phyloP scores from a whole-genome alignment of 2,113 vertebrate genomes.

The Trichechus manatus region DNA sequence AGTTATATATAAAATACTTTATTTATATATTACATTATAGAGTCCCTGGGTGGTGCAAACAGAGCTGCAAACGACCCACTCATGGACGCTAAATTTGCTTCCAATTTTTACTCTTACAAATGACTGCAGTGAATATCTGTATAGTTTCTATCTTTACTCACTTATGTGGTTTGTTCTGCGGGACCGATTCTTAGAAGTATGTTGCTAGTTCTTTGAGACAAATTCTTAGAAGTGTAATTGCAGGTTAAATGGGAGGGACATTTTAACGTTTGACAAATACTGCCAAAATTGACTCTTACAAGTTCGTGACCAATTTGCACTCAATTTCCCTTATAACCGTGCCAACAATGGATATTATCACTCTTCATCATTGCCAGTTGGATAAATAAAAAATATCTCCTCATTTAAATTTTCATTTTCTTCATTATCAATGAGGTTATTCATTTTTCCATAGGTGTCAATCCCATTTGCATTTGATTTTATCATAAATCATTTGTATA shows the following conservation, averaged over 20 bases:
- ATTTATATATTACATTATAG: no score
- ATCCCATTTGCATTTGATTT: constrained; percentile 8
- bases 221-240: constrained; percentile 11
- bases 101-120: not conserved
- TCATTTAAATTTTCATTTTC: constrained; percentile 36
- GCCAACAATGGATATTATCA: not conserved
- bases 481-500: not conserved
- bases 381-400: not conserved
- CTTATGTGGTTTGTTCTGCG: not conserved
- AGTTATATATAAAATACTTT: no score
- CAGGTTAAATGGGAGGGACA: not conserved
- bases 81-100: not conserved
- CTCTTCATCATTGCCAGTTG: not conserved
- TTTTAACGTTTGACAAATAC: not conserved
- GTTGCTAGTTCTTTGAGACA: not conserved
- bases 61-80: not conserved
- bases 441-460: not conserved
- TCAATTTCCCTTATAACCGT: not conserved
- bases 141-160: not conserved
- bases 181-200: not conserved
- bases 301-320: not conserved
- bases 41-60: no score
- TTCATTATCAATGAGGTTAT: constrained; percentile 2
- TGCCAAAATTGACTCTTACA: not conserved
- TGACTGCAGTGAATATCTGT: not conserved